A percentile compares a stretch with the other conserved stretches of the same genome.
phyloP scores from a whole-genome alignment of 1,140 invertebrate genomes.

The Pseudomyrmex gracilis region DNA sequence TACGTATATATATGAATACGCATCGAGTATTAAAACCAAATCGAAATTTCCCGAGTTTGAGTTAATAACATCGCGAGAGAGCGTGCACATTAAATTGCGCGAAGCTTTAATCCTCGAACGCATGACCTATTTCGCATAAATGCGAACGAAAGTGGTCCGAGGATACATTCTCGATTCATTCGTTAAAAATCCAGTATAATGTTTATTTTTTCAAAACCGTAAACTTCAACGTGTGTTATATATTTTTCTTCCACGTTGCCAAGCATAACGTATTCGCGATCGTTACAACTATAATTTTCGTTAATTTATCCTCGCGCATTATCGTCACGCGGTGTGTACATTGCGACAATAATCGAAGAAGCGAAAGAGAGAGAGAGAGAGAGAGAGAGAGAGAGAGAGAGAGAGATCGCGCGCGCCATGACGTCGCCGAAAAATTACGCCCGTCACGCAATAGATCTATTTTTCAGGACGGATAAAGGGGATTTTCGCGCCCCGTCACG shows the following conservation, averaged over 20 bases:
- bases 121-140: conserved; percentile 29
- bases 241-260: conserved; percentile 2
- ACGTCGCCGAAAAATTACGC: neutral
- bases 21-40: conserved; percentile 7
- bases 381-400: neutral
- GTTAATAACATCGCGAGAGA: conserved; percentile 47
- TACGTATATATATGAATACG: neutral
- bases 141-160: conserved; percentile 12
- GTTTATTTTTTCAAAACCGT: neutral
- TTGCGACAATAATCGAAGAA: conserved; percentile 1
- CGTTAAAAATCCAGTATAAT: neutral
- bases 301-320: neutral
- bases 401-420: neutral
- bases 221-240: neutral
- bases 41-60: conserved; percentile 45
- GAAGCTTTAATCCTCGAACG: conserved; percentile 23
- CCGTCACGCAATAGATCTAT: neutral
- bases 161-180: neutral
- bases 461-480: conserved; percentile 33
- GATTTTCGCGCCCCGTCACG: neutral
- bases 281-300: neutral
- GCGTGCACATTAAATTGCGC: conserved; percentile 7
- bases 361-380: neutral
- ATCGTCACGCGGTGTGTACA: neutral
- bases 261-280: neutral